phyloP scores from a whole-genome alignment of 2,113 vertebrate species.

The Labeo catla region DNA sequence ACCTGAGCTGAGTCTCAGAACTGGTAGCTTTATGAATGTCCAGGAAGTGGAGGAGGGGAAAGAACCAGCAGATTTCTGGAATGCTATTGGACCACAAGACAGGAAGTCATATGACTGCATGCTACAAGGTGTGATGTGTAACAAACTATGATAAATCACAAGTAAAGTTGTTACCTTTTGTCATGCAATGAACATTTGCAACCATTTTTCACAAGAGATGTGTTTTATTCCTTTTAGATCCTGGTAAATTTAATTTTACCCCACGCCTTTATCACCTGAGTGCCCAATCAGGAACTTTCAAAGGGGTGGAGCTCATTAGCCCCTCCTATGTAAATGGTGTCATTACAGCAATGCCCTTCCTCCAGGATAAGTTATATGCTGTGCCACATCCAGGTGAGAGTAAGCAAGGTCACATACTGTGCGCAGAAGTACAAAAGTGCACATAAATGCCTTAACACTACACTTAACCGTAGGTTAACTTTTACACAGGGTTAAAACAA shows the following conservation, averaged over 20 bases:
- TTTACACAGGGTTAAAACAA: background rate
- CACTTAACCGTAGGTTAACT: no score
- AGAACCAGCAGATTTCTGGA: conserved; percentile 79
- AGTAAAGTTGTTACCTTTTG: background rate
- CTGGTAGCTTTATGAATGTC: conserved; percentile 59
- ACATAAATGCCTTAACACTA: background rate
- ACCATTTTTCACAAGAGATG: background rate
- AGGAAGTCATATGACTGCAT: conserved; percentile 82
- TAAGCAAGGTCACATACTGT: background rate
- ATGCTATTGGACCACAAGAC: conserved; percentile 73
- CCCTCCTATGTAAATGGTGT: conserved; percentile 63
- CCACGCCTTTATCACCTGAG: conserved; percentile 79
- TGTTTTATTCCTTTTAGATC: conserved; percentile 66
- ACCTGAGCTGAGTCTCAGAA: conserved; percentile 71
- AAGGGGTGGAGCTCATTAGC: conserved; percentile 69
- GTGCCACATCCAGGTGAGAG: conserved; percentile 75
- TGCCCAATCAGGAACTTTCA: conserved; percentile 69
- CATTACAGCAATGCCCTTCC: conserved; percentile 75
- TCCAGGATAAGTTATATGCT: conserved; percentile 74
- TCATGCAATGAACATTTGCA: background rate
- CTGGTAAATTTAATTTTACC: conserved; percentile 79
- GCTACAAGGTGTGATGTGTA: conserved; percentile 74
- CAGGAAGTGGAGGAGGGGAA: conserved; percentile 76
- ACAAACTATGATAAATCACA: background rate
- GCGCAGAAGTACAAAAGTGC: background rate